Conservation (phyloP, 1,140 invertebrate genomes). For the Polypedilum pembai region DNA sequence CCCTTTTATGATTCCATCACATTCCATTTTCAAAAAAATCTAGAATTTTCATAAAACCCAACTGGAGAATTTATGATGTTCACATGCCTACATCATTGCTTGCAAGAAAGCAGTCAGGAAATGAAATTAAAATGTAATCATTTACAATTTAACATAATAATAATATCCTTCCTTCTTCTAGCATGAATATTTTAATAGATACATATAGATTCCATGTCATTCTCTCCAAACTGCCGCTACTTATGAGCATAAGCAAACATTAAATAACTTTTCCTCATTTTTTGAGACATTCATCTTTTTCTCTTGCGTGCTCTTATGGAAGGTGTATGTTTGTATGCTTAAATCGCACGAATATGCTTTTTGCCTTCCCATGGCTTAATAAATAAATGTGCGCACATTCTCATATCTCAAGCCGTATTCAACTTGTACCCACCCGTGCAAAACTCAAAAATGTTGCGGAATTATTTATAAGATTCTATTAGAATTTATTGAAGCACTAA, state of each 20-base stretch:
- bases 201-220: neutral
- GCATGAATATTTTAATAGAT: neutral
- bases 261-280: neutral
- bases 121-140: conserved; percentile 28
- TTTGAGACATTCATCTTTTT: neutral
- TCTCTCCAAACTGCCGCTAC: neutral
- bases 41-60: neutral
- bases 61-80: neutral
- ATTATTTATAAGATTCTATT: conserved; percentile 20
- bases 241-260: conserved; percentile 8
- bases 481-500: conserved; percentile 18
- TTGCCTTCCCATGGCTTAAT: neutral
- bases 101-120: neutral
- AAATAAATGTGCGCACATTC: neutral
- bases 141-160: conserved; percentile 6
- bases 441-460: conserved; percentile 2
- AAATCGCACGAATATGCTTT: neutral
- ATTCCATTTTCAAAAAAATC: neutral
- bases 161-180: neutral
- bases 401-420: neutral
- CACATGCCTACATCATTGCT: neutral
- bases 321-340: neutral
- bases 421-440: conserved; percentile 9
- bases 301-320: neutral
- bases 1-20: neutral